A percentile compares a stretch with the other conserved stretches of the same genome.
Evolutionary conservation across 2,888 invertebrate genomes (phyloP).

Genomic region (Drymonia ruficornis): DNA sequence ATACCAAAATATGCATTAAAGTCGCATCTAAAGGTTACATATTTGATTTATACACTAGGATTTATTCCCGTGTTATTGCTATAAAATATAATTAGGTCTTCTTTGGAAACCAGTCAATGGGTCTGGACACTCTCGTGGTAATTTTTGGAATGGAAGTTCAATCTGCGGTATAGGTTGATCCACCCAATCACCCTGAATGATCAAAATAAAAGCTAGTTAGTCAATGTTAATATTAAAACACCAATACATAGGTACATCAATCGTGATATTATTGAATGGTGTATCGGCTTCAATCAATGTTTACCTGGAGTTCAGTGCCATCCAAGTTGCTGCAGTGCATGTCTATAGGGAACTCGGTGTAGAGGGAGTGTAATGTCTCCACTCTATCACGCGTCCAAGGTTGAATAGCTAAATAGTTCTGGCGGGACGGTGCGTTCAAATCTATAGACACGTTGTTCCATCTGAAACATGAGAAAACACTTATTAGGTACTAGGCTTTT

Average conservation of each 20-base stretch:
- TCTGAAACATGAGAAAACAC: constrained; percentile 67
- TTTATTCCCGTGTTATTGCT: too few species aligned
- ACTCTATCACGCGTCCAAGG: constrained; percentile 92
- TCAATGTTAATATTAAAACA: too few species aligned
- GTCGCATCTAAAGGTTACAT: too few species aligned
- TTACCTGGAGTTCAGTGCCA: constrained; percentile 92
- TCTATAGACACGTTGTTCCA: constrained; percentile 88
- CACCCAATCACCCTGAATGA: constrained; percentile 80
- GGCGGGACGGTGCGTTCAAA: constrained; percentile 85
- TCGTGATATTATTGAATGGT: too few species aligned
- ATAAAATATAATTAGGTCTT: too few species aligned
- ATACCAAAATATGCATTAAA: too few species aligned
- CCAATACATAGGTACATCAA: too few species aligned
- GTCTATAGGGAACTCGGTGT: constrained; percentile 93
- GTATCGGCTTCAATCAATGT: too few species aligned
- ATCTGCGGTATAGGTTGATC: constrained; percentile 80
- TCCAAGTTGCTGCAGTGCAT: constrained; percentile 98
- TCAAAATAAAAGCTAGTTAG: too few species aligned
- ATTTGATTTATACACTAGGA: too few species aligned
- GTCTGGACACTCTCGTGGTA: constrained; percentile 58
- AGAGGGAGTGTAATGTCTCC: constrained; percentile 89
- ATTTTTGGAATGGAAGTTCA: constrained; percentile 69
- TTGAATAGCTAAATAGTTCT: constrained; percentile 91
- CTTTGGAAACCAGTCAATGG: background rate
- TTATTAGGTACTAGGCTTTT: too few species aligned